Percentiles rank a stretch among this genome's conserved stretches.
Conservation (phyloP, 2,888 invertebrate genomes). For the Callimorpha dominula region DNA sequence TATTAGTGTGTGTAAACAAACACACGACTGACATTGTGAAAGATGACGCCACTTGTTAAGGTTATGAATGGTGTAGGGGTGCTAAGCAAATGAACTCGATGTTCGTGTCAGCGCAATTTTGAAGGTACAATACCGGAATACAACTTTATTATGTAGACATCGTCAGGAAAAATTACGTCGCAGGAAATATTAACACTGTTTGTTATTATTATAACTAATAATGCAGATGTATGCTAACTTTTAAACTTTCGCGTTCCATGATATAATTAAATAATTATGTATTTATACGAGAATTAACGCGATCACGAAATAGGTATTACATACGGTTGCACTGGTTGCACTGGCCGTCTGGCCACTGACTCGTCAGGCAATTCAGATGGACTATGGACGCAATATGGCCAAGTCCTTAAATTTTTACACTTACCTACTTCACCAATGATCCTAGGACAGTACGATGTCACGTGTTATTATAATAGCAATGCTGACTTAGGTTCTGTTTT, state of each 20-base stretch:
- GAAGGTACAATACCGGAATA: conserved; percentile 28
- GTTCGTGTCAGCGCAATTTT: conserved; percentile 51
- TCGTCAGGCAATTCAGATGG: too few species aligned
- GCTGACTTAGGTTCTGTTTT: neutral
- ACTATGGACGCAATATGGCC: neutral
- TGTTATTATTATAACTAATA: neutral
- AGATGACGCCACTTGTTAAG: conserved; percentile 42
- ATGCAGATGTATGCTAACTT: neutral
- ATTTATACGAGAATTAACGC: too few species aligned
- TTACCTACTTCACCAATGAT: neutral
- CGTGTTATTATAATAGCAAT: neutral
- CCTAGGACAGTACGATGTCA: neutral
- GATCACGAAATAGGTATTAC: too few species aligned
- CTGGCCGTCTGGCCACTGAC: too few species aligned
- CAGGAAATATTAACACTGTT: neutral
- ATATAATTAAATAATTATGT: too few species aligned
- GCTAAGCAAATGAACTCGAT: conserved; percentile 63
- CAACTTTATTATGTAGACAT: neutral
- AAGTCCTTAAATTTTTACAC: neutral
- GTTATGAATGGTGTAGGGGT: conserved; percentile 43
- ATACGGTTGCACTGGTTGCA: too few species aligned
- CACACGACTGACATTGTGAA: conserved; percentile 37
- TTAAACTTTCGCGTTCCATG: too few species aligned
- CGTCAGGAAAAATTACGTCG: neutral
- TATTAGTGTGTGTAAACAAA: conserved; percentile 43